Evolutionary conservation across 2,888 invertebrate species (phyloP), one percentile per base, ranked within the genome.

Genomic region (Apeira syringaria): DNA sequence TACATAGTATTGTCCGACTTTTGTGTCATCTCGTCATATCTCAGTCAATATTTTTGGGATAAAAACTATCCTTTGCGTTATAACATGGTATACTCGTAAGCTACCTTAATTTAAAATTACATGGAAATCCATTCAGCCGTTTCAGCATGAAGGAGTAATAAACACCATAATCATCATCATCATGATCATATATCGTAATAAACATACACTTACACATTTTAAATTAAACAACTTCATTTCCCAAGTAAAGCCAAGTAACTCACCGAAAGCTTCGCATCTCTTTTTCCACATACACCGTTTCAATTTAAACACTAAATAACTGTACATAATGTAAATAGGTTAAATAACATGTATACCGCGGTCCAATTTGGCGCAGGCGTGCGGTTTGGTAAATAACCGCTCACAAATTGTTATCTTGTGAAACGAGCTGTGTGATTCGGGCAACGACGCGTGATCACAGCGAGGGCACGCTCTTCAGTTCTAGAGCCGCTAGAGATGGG

Each of bases 341-440:
- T 13, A 12, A 22, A 26, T 12, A 24, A 26, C 37, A 33, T 27
- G 7, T 20, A 40, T 11, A 41, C 59, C 62, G 62, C 61, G 68
- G 66, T 75, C 76, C 80, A 84, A 85, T 85, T 81, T 78, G 74
- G 77, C 70, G 74, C 80, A 83, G 77, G 80, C 80, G 72, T 66
- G 74, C 66, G 63, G 53, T 62, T 68, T 69, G 82, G 86, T 87
- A 88, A 81, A 88, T 88, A 88, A 85, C 75, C 77, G 80, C 80
- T 75, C 81, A 71, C 88, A 89, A 89, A 89, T 89, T 88, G 89
- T 89, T 89, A 88, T 89, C 89, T 89, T 87, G 89, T 84, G 89
- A 85, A 89, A 86, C 89, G 88, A 87, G 76, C 74, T 88, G 89
- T 88, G 72, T 89, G 89, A 89, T 89, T 80, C 80, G 83, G 59